Percentiles rank a stretch among this genome's conserved stretches.
Evolutionary conservation across 2,113 vertebrate species (phyloP).

Genomic region (Orientallactaga bullata): DNA sequence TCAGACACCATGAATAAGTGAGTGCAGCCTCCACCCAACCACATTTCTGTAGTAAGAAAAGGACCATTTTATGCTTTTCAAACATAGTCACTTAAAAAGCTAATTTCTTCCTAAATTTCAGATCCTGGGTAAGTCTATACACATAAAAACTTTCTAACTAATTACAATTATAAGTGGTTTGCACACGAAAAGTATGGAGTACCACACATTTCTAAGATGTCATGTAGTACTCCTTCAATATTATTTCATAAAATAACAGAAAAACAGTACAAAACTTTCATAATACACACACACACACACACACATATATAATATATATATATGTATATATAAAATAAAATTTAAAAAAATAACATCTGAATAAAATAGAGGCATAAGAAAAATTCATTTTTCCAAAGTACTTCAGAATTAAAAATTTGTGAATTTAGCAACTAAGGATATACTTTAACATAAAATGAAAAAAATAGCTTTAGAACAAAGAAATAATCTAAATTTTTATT

Average conservation of each 20-base stretch:
- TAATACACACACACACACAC: too few relatives aligned
- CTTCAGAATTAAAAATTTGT: too few relatives aligned
- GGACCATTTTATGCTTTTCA: slow-evolving; percentile 73
- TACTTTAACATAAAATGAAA: neutral
- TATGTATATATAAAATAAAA: too few relatives aligned
- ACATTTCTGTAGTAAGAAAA: slow-evolving; percentile 74
- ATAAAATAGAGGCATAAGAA: too few relatives aligned
- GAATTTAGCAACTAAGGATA: neutral
- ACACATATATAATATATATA: too few relatives aligned
- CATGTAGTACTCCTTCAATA: neutral
- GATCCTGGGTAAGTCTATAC: slow-evolving; percentile 23
- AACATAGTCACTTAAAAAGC: slow-evolving; percentile 46
- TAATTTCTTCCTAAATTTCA: slow-evolving; percentile 63
- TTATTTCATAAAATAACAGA: slow-evolving; percentile 30
- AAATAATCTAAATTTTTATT: slow-evolving; percentile 48
- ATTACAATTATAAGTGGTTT: neutral
- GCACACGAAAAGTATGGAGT: slow-evolving; percentile 19
- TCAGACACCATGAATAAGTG: too few relatives aligned
- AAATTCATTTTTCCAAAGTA: too few relatives aligned
- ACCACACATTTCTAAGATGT: slow-evolving; percentile 36
- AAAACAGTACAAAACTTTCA: neutral
- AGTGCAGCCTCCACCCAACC: too few relatives aligned
- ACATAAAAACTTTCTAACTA: slow-evolving; percentile 49
- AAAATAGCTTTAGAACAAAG: slow-evolving; percentile 20
- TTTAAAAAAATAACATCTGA: too few relatives aligned